Base-by-base conservation (phyloP, 2,888 invertebrate species). In the Agrotis segetum region DNA sequence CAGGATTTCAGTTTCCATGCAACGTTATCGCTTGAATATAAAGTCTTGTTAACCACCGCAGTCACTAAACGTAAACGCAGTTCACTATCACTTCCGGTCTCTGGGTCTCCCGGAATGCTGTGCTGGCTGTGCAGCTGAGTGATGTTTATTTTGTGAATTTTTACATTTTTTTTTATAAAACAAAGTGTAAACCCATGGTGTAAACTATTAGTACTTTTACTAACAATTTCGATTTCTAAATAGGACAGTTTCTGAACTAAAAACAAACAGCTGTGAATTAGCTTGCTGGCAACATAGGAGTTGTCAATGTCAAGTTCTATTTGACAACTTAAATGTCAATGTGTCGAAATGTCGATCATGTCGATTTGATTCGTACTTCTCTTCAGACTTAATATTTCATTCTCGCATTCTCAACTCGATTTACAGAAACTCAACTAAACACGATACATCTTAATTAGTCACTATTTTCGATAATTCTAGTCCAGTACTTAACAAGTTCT, bases 1-100 rank as follows among this genome's bases (percentile, higher is more conserved):
- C 79, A 82, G 76, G 74, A 34, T 84, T 87, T 88, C 85, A 83
- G 89, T 91, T 81, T 77, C 90, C 58, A 85, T 73, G 90, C 87
- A 89, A 87, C 84, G 70, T 21, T 60, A 53, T 64, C 14, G 19
- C n/a, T 46, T 69, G 5, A 14, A 58, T 59, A 67, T 64, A 24
- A 55, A 81, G 17, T n/a, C 6, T 40, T 4, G 11, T 49, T 16
- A 47, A n/a, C 13, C 11, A 21, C 49, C 50, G 61, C 19, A 50
- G 24, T 47, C 24, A 60, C 47, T 53, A 75, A 71, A 70, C 71
- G 47, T 71, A 71, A 63, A 58, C 58, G 21, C 59, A 44, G 11
- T 29, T 3, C 11, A 21, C 40, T 13, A 34, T 56, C 34, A 56
- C n/a, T 5, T 11, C 0, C 14, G 34, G 34, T 34, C 34, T 34